Evolutionary conservation across 2,888 invertebrate genomes (phyloP).

Genomic region (Melikaiella ostensackeni): DNA sequence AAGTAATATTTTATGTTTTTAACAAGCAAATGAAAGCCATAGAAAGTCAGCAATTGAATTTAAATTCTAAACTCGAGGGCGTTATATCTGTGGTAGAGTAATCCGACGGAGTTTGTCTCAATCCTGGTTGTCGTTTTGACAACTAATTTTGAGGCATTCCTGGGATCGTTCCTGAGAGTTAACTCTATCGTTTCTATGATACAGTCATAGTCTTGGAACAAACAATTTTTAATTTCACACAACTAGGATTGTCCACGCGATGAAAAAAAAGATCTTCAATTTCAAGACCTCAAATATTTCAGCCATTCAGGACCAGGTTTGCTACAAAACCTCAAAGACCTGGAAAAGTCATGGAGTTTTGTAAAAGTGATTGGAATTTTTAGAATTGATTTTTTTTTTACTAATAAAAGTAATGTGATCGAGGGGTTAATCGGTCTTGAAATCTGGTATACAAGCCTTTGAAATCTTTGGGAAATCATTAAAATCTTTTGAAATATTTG

Average conservation of each 20-base stretch:
- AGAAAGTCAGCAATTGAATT: conserved; percentile 68
- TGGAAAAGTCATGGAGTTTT: too few relatives aligned
- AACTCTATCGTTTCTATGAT: conserved; percentile 50
- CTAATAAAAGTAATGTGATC: too few relatives aligned
- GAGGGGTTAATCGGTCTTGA: too few relatives aligned
- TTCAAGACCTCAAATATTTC: neutral
- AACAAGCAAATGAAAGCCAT: conserved; percentile 52
- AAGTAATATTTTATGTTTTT: too few relatives aligned
- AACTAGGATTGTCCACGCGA: neutral
- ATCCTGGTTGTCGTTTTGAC: conserved; percentile 62
- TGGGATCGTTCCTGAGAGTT: conserved; percentile 62
- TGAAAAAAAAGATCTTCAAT: neutral
- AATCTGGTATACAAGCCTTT: too few relatives aligned
- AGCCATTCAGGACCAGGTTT: neutral
- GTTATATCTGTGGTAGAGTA: conserved; percentile 72
- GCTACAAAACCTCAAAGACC: too few relatives aligned
- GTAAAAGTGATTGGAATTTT: too few relatives aligned
- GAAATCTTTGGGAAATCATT: too few relatives aligned
- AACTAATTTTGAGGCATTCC: conserved; percentile 45
- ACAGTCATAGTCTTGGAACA: conserved; percentile 63
- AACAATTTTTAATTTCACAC: conserved; percentile 39
- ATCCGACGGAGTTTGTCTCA: conserved; percentile 53
- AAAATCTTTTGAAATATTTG: too few relatives aligned
- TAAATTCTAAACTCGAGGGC: conserved; percentile 57
- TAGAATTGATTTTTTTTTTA: too few relatives aligned